These are phyloP conservation scores for human (Homo sapiens) DNA, from an alignment of 2,113 vertebrate species.

Conservation along the genomic window DNA sequence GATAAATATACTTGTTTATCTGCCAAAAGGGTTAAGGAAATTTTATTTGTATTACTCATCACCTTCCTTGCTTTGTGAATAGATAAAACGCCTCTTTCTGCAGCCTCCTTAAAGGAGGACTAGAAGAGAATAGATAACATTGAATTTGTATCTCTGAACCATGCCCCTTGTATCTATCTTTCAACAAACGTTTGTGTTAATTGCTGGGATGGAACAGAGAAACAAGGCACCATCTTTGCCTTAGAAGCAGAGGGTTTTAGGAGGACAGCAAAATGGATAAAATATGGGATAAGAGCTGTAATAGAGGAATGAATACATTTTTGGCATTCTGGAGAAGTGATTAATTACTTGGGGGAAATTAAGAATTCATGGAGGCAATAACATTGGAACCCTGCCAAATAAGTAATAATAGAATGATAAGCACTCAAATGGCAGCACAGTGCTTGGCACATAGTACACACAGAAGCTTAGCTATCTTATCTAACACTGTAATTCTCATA, in stretches of 20 bases:
- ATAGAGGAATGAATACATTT: neutral
- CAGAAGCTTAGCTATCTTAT: neutral
- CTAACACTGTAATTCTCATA: neutral
- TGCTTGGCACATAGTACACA: neutral
- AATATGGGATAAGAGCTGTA: neutral
- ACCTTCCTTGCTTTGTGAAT: conserved; percentile 36
- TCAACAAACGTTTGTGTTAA: conserved; percentile 1
- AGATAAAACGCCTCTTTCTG: conserved; percentile 13
- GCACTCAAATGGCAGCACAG: neutral
- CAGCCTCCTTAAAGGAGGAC: neutral
- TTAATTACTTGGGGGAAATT: conserved; percentile 25
- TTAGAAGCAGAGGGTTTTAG: neutral
- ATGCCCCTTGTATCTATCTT: neutral
- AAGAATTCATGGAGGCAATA: neutral
- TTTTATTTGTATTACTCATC: conserved; percentile 37
- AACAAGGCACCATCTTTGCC: neutral
- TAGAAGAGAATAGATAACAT: neutral
- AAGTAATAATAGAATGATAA: conserved; percentile 30
- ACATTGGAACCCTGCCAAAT: neutral
- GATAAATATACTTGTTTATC: neutral
- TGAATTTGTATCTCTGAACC: conserved; percentile 15
- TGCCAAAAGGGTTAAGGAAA: conserved; percentile 27
- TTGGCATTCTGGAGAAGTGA: conserved; percentile 5
- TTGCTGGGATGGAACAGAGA: neutral
- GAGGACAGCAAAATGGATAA: neutral